A percentile compares a stretch with the other conserved stretches of the same genome.
Conservation (phyloP, 1,140 invertebrate species). For the Pseudachorutes palmiensis region DNA sequence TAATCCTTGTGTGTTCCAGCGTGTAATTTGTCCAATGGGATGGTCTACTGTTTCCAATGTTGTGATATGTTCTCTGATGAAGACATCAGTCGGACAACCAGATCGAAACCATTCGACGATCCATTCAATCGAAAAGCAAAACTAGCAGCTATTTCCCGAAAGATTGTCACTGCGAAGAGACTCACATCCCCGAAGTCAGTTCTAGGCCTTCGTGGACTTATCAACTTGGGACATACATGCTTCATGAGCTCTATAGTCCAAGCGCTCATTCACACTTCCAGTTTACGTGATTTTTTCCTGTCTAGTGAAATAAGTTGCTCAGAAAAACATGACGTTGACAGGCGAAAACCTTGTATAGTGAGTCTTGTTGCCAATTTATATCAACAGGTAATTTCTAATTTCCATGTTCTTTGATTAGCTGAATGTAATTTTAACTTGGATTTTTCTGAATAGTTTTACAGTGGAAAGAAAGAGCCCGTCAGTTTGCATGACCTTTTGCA, state of each 20-base stretch:
- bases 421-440: slow-evolving; percentile 15
- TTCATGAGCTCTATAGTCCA: slow-evolving; percentile 99
- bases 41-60: slow-evolving; percentile 84
- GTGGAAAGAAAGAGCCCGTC: slow-evolving; percentile 74
- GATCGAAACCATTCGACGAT: slow-evolving; percentile 45
- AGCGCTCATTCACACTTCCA: slow-evolving; percentile 85
- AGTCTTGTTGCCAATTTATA: slow-evolving; percentile 48
- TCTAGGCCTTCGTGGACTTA: slow-evolving; percentile 70
- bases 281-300: slow-evolving; percentile 90
- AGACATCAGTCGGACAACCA: slow-evolving; percentile 53
- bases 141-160: neutral
- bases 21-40: slow-evolving; percentile 72
- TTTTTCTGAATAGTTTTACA: slow-evolving; percentile 68
- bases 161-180: neutral
- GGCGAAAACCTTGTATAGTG: slow-evolving; percentile 31
- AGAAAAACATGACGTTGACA: slow-evolving; percentile 41
- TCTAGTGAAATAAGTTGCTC: slow-evolving; percentile 59
- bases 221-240: slow-evolving; percentile 96
- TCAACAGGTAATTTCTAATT: slow-evolving; percentile 45
- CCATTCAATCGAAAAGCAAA: neutral
- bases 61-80: slow-evolving; percentile 85
- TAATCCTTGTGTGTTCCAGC: slow-evolving; percentile 25
- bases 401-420: slow-evolving; percentile 1
- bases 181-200: slow-evolving; percentile 17
- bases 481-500: slow-evolving; percentile 81